Evolutionary conservation across 1,140 invertebrate species (phyloP).

Genomic region (Eupeodes corollae): DNA sequence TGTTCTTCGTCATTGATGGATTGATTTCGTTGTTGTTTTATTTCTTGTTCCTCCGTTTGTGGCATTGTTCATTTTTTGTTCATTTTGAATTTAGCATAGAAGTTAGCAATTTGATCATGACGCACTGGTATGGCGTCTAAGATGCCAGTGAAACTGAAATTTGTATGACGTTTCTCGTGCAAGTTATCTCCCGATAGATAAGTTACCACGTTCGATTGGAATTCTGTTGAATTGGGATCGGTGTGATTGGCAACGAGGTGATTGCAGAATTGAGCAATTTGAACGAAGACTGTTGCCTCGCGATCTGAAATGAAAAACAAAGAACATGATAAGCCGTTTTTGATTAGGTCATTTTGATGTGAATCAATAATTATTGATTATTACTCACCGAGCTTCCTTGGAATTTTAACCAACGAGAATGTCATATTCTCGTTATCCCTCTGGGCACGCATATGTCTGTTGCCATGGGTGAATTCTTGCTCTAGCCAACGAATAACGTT

Average conservation of each 20-base stretch:
- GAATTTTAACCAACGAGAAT: constrained; percentile 62
- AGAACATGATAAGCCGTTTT: neutral
- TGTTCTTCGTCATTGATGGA: neutral
- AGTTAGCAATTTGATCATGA: constrained; percentile 34
- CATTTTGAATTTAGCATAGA: constrained; percentile 34
- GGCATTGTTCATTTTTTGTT: constrained; percentile 29
- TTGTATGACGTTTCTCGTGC: constrained; percentile 32
- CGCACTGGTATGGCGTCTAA: constrained; percentile 33
- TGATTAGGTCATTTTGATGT: constrained; percentile 1
- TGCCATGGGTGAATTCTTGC: constrained; percentile 69
- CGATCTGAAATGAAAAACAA: constrained; percentile 19
- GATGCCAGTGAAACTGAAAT: constrained; percentile 35
- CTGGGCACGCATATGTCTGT: constrained; percentile 69
- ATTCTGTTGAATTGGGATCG: constrained; percentile 28
- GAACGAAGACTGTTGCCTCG: constrained; percentile 29
- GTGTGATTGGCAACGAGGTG: constrained; percentile 33
- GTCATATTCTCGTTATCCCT: constrained; percentile 62
- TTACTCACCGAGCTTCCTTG: constrained; percentile 43
- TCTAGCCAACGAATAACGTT: constrained; percentile 89
- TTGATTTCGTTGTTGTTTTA: neutral
- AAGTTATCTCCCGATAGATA: constrained; percentile 34
- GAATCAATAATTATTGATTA: too few relatives aligned
- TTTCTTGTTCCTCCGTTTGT: neutral
- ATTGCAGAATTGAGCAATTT: constrained; percentile 36
- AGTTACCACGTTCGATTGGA: constrained; percentile 31